phyloP scores from a whole-genome alignment of 2,797 vertebrate species.

The Coregonus ussuriensis region DNA sequence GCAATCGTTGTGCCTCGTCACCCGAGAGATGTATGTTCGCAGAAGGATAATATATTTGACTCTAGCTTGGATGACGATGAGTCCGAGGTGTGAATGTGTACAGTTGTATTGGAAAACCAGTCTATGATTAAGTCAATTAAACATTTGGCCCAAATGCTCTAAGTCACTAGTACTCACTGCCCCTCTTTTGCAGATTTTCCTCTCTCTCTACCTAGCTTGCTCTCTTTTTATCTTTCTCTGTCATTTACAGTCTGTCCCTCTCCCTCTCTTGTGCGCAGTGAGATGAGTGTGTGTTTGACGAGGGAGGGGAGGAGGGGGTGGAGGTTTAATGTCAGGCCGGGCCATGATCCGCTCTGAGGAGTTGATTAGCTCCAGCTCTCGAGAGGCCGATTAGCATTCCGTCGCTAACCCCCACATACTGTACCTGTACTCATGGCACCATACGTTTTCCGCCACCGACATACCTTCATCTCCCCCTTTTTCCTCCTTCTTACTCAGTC shows the following conservation, averaged over 20 bases:
- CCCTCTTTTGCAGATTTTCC: too few relatives aligned
- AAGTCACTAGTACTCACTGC: too few relatives aligned
- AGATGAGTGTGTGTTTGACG: conserved; percentile 63
- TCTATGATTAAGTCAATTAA: too few relatives aligned
- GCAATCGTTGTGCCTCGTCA: not conserved
- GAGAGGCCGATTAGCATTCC: conserved; percentile 67
- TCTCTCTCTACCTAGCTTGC: not conserved
- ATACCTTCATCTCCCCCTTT: conserved; percentile 6
- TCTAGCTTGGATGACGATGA: too few relatives aligned
- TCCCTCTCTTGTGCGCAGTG: conserved; percentile 45
- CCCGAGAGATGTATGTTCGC: conserved; percentile 8
- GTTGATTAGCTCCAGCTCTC: conserved; percentile 70
- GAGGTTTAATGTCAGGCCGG: conserved; percentile 67
- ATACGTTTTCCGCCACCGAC: conserved; percentile 33
- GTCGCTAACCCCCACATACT: conserved; percentile 58
- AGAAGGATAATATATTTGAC: conserved; percentile 16
- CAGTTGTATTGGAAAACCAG: too few relatives aligned
- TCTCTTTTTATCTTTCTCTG: conserved; percentile 9
- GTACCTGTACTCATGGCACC: conserved; percentile 39
- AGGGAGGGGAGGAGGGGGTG: conserved; percentile 26
- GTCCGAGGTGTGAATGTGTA: too few relatives aligned
- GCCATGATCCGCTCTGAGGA: conserved; percentile 68
- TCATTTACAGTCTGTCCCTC: conserved; percentile 20
- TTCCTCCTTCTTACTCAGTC: conserved; percentile 38
- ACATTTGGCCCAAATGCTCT: too few relatives aligned